Conservation (phyloP, 92 coral and sea anemone species). For the Zoanthus gigantus region DNA sequence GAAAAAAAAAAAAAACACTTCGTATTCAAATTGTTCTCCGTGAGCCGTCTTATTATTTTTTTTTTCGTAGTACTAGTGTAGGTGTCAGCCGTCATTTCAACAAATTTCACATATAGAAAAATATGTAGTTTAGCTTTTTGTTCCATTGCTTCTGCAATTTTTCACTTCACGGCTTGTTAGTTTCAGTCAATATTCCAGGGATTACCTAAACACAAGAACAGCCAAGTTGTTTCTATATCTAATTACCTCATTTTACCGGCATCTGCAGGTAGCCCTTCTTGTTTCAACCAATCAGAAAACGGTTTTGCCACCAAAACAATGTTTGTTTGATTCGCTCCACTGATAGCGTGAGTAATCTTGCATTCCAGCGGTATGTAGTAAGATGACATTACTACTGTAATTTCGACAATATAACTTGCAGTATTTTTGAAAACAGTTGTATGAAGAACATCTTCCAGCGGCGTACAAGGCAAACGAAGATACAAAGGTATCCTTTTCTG, state of each 20-base stretch:
- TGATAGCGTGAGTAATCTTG: conserved; percentile 32
- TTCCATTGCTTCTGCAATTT: conserved; percentile 5
- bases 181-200: conserved; percentile 34
- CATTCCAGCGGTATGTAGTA: conserved; percentile 63
- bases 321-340: conserved; percentile 62
- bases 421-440: conserved; percentile 1
- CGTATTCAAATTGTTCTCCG: too few species aligned
- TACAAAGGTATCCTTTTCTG: neutral
- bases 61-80: too few species aligned
- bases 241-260: conserved; percentile 89
- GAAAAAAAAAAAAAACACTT: too few species aligned
- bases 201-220: conserved; percentile 54
- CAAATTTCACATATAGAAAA: too few species aligned
- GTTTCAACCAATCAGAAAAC: conserved; percentile 47
- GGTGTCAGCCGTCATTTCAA: too few species aligned
- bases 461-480: neutral
- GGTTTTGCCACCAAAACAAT: neutral
- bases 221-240: conserved; percentile 36
- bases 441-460: conserved; percentile 8
- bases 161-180: conserved; percentile 9
- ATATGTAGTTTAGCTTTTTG: neutral
- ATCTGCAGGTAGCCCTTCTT: conserved; percentile 64
- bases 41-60: too few species aligned
- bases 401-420: conserved; percentile 16
- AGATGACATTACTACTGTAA: conserved; percentile 28